These are phyloP conservation scores for Sylvilagus bachmani DNA, from an alignment of 2,113 vertebrate species.

Conservation along the genomic window DNA sequence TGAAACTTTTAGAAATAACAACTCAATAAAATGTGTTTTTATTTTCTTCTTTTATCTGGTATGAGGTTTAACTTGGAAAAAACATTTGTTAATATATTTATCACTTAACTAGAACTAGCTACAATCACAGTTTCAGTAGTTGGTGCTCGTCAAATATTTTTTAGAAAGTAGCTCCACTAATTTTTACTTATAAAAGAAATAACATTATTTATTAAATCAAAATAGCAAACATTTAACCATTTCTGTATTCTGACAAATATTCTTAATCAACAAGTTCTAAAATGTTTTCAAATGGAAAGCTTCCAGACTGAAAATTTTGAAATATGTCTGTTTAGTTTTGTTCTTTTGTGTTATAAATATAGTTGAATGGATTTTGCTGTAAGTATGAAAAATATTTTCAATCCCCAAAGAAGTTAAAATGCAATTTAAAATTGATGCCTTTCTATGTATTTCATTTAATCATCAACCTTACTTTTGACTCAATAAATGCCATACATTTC, in stretches of 20 bases:
- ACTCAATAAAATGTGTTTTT: background rate
- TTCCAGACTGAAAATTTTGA: slow-evolving; percentile 56
- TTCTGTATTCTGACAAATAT: background rate
- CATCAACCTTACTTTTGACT: slow-evolving; percentile 65
- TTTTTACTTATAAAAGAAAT: background rate
- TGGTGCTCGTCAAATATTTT: background rate
- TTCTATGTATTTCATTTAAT: slow-evolving; percentile 71
- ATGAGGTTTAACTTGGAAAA: background rate
- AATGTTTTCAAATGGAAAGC: slow-evolving; percentile 30
- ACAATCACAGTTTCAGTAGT: background rate
- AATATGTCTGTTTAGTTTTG: slow-evolving; percentile 21
- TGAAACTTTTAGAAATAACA: slow-evolving; percentile 20
- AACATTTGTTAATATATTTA: background rate
- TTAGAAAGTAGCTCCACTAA: background rate
- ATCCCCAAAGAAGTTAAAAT: slow-evolving; percentile 45
- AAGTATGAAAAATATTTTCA: slow-evolving; percentile 73
- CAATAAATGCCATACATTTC: slow-evolving; percentile 60
- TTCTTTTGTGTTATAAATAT: slow-evolving; percentile 58
- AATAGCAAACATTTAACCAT: background rate
- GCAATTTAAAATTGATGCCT: slow-evolving; percentile 57
- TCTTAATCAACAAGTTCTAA: background rate
- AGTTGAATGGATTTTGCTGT: slow-evolving; percentile 51
- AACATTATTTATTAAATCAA: background rate
- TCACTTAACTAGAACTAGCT: background rate
- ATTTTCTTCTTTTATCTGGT: background rate